Evolutionary conservation across 2,888 invertebrate species (phyloP).

Genomic region (Luffia ferchaultella): DNA sequence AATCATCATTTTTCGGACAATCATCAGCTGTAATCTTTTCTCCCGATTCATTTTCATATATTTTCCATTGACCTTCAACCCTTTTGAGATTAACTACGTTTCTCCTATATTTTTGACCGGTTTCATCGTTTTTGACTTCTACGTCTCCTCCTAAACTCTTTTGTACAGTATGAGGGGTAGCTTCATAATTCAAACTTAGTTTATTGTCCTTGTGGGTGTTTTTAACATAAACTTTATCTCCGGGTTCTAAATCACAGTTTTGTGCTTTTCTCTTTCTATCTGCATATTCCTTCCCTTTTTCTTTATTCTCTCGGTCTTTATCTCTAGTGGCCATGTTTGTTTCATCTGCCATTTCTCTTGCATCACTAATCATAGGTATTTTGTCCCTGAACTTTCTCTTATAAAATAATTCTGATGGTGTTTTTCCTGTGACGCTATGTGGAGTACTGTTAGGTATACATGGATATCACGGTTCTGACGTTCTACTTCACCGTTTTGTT

Average conservation of each 20-base stretch:
- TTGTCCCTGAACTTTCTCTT: conserved; percentile 7
- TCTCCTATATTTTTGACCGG: too few species aligned
- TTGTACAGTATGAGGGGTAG: too few species aligned
- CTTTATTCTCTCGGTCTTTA: conserved; percentile 11
- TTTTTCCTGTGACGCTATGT: conserved; percentile 3
- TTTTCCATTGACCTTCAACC: too few species aligned
- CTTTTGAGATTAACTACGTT: too few species aligned
- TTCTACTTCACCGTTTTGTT: conserved; percentile 12
- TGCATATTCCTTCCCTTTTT: too few species aligned
- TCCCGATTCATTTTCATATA: too few species aligned
- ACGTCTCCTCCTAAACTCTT: too few species aligned
- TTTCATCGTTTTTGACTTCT: too few species aligned
- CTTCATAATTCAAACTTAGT: too few species aligned
- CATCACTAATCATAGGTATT: conserved; percentile 2
- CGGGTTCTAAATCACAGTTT: conserved; percentile 1
- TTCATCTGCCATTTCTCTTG: conserved; percentile 4
- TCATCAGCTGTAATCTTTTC: too few species aligned
- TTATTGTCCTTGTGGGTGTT: too few species aligned
- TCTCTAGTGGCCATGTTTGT: conserved; percentile 12
- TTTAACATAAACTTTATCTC: conserved; percentile 13
- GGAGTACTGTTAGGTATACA: conserved; percentile 5
- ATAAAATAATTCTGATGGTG: conserved; percentile 7
- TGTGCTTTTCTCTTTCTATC: conserved; percentile 11
- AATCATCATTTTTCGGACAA: too few species aligned
- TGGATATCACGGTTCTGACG: conserved; percentile 10